These are phyloP conservation scores for Anastrepha obliqua DNA, from an alignment of 1,140 invertebrate species.

Conservation along the genomic window DNA sequence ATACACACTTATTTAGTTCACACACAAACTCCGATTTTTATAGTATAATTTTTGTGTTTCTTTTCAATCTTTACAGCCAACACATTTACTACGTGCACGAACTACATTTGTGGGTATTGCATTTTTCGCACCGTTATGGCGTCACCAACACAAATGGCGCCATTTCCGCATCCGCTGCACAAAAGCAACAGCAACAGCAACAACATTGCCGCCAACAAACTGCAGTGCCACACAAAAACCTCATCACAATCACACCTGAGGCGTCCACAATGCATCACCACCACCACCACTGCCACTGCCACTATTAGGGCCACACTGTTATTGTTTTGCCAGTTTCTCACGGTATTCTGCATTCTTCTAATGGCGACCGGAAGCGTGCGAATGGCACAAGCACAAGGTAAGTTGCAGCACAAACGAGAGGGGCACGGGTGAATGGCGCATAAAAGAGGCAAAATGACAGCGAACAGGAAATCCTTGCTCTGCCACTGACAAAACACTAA, in stretches of 20 bases:
- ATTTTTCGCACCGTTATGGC: conserved; percentile 48
- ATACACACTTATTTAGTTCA: conserved; percentile 18
- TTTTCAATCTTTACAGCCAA: conserved; percentile 1
- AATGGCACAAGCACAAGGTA: conserved; percentile 49
- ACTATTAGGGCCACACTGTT: conserved; percentile 42
- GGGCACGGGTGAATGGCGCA: conserved; percentile 2
- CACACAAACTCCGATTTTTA: not conserved
- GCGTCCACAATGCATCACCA: not conserved
- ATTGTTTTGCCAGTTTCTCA: conserved; percentile 51
- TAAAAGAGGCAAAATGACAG: conserved; percentile 5
- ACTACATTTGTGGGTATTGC: conserved; percentile 20
- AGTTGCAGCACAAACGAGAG: not conserved
- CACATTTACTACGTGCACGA: not conserved
- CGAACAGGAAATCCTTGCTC: conserved; percentile 47
- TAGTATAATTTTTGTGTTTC: not conserved
- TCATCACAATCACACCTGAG: conserved; percentile 32
- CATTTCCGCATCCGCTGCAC: conserved; percentile 45
- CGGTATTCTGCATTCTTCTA: conserved; percentile 44
- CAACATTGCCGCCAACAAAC: not conserved
- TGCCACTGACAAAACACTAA: conserved; percentile 18
- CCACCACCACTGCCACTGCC: not conserved
- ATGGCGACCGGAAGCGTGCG: conserved; percentile 40
- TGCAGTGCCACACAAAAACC: conserved; percentile 10
- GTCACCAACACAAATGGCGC: conserved; percentile 46
- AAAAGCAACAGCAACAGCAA: not conserved